These are phyloP conservation scores for Porites lutea DNA, from an alignment of 64 coral and sea anemone species.

Conservation along the genomic window DNA sequence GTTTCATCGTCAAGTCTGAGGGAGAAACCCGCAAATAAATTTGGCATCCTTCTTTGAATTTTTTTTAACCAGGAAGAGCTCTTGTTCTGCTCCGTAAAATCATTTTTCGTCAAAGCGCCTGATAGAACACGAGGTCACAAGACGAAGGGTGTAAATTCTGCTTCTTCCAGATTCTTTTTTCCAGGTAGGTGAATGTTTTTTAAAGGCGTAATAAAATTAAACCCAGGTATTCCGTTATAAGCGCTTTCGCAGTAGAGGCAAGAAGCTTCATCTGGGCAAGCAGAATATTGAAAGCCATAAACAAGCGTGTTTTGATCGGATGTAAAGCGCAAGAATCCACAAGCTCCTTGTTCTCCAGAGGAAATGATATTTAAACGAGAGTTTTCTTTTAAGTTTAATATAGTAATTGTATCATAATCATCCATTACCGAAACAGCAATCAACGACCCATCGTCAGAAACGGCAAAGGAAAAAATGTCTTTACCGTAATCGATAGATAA, in stretches of 20 bases:
- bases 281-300: no score
- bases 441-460: background rate
- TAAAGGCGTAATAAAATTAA: background rate
- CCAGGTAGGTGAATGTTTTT: no score
- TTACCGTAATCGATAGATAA: background rate
- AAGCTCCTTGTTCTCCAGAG: background rate
- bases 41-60: background rate
- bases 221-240: background rate
- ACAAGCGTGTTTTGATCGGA: no score
- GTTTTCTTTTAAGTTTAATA: background rate
- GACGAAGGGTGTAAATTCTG: background rate
- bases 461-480: background rate
- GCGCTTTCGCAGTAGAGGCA: no score
- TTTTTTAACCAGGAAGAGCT: background rate
- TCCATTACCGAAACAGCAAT: background rate
- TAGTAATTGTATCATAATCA: background rate
- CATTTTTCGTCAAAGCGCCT: no score
- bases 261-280: background rate
- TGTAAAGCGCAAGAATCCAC: conserved; percentile 15
- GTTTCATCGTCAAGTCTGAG: background rate
- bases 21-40: background rate
- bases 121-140: background rate
- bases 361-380: background rate
- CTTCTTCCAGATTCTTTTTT: no score
- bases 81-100: background rate